Conservation (phyloP, 2,888 invertebrate genomes). For the Drosophila cognata region DNA sequence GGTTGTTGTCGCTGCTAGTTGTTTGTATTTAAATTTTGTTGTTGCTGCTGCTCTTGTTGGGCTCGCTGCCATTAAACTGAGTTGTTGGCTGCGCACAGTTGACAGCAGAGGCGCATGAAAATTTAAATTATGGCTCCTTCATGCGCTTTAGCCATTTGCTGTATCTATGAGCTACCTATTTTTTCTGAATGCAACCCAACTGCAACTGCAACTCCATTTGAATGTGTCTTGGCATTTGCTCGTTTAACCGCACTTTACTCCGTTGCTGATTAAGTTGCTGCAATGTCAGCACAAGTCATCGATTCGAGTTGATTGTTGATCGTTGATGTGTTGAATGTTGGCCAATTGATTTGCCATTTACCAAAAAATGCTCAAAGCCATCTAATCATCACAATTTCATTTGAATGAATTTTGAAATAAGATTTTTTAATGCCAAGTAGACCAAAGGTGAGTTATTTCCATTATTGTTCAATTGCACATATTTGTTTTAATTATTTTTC, state of each 20-base stretch:
- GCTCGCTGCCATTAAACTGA: constrained; percentile 70
- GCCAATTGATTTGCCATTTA: constrained; percentile 51
- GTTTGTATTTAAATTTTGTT: constrained; percentile 73
- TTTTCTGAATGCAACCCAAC: constrained; percentile 23
- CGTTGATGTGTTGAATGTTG: constrained; percentile 18
- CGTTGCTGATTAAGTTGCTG: constrained; percentile 54
- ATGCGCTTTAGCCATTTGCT: constrained; percentile 20
- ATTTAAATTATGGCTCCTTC: constrained; percentile 72
- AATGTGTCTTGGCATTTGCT: constrained; percentile 31
- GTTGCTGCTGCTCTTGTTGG: constrained; percentile 33
- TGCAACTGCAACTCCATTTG: constrained; percentile 5
- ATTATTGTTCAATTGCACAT: neutral
- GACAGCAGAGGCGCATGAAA: constrained; percentile 70
- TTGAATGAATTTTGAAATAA: neutral
- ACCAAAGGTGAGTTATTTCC: neutral
- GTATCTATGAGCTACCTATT: constrained; percentile 30
- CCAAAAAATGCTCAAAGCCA: neutral
- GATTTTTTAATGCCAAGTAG: neutral
- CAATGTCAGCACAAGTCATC: constrained; percentile 38
- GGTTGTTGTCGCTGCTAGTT: constrained; percentile 38
- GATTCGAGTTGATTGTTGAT: constrained; percentile 7
- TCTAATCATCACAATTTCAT: neutral
- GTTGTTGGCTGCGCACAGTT: constrained; percentile 75
- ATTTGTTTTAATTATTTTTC: too few relatives aligned
- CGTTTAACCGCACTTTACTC: constrained; percentile 14